Conservation (phyloP, 1,140 invertebrate species). For the Prorops nasuta region DNA sequence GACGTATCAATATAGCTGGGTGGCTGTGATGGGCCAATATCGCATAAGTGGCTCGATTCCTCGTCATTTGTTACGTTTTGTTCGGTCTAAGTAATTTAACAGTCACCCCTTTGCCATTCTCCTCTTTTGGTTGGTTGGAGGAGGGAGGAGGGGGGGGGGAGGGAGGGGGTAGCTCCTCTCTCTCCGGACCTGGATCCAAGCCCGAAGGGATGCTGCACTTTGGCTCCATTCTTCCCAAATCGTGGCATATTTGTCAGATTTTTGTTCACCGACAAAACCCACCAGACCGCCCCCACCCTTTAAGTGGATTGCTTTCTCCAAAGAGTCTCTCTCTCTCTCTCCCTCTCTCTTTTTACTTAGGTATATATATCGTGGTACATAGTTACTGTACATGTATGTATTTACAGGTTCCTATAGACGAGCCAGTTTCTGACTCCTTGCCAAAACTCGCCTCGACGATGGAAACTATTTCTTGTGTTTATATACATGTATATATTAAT, state of each 20-base stretch:
- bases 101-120: slow-evolving; percentile 27
- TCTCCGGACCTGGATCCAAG: slow-evolving; percentile 7
- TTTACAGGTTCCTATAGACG: too few relatives aligned
- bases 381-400: too few relatives aligned
- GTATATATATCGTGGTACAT: too few relatives aligned
- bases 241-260: slow-evolving; percentile 57
- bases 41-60: slow-evolving; percentile 47
- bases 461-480: too few relatives aligned
- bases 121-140: background rate
- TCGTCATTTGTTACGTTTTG: slow-evolving; percentile 53
- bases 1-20: slow-evolving; percentile 43
- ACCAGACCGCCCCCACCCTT: slow-evolving; percentile 13
- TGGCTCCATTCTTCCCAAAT: slow-evolving; percentile 50
- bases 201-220: slow-evolving; percentile 22
- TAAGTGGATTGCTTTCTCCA: slow-evolving; percentile 57
- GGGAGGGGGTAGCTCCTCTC: too few relatives aligned
- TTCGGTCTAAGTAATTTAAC: slow-evolving; percentile 51
- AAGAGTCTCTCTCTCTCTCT: too few relatives aligned
- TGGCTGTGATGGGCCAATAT: slow-evolving; percentile 44
- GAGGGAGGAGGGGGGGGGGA: background rate
- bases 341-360: too few relatives aligned
- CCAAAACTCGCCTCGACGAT: too few relatives aligned
- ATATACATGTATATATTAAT: too few relatives aligned
- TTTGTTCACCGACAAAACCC: slow-evolving; percentile 53
- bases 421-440: too few relatives aligned